Base-by-base conservation (phyloP, 23 tunicate species). In the Corella eumyota region DNA sequence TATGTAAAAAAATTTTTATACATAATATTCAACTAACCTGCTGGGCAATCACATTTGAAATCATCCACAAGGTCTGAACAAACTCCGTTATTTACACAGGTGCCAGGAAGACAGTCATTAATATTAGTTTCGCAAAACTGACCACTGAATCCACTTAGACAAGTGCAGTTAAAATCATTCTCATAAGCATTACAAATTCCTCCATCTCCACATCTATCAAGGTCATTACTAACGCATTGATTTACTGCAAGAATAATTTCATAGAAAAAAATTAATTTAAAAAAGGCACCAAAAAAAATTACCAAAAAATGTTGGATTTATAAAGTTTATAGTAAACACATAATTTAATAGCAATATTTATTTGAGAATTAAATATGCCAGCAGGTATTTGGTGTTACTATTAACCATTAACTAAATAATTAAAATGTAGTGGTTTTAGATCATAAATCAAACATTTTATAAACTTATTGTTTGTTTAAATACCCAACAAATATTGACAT, bases 21-120 rank as follows among this genome's bases (percentile, higher is more conserved):
- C n/a, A n/a, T n/a, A n/a, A n/a, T n/a, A n/a, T n/a, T n/a, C n/a
- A 30, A 29, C 73, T 36, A 34, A 83, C 94, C 94, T 66, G 30
- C 58, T 2, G 31, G 25, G 48, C 94, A 84, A 6, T 61, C 19
- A 53, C 94, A 84, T 15, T 54, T 31, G 66, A 69, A 75, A 0
- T 38, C 71, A 58, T 84, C 58, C 24, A 75, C 59, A 11, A 30
- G 48, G 29, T 84, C 94, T 0, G 27, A 46, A 34, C 94, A 84
- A 6, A 60, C 36, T 30, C 94, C 94, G 37, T 78, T 78, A 63
- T 84, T 56, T 25, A 53, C 45, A 56, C 94, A 84, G 0, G 92
- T 80, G 4, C 27, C 28, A 31, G 56, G 6, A 4, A 7, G 63
- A 54, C 92, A 82, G 19, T 82, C 92, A 45, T 82, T 76, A 24